phyloP scores from a whole-genome alignment of 2,888 invertebrate species.

The Anoncus sp. region DNA sequence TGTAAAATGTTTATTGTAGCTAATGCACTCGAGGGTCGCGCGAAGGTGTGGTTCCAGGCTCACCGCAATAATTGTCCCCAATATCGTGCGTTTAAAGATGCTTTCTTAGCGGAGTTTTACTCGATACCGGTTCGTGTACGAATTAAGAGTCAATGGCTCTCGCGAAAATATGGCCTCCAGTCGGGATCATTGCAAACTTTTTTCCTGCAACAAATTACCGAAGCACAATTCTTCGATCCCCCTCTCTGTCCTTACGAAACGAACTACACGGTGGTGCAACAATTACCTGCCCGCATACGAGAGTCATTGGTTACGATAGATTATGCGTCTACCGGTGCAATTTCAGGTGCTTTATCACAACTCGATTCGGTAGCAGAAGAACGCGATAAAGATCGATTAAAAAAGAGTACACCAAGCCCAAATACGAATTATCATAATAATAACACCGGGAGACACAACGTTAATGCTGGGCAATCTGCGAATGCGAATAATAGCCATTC shows the following conservation, averaged over 20 bases:
- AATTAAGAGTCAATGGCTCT: constrained; percentile 38
- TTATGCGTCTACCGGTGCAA: constrained; percentile 11
- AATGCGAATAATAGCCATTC: too few species aligned
- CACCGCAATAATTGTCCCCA: background rate
- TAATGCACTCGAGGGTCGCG: constrained; percentile 32
- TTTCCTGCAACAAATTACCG: constrained; percentile 34
- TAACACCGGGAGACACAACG: too few species aligned
- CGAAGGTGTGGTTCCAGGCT: constrained; percentile 32
- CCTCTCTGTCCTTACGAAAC: constrained; percentile 16
- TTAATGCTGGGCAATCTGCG: too few species aligned
- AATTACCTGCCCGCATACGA: constrained; percentile 23
- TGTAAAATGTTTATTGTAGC: constrained; percentile 28
- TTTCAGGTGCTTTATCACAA: constrained; percentile 25
- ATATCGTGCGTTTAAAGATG: constrained; percentile 34
- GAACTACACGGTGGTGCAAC: constrained; percentile 33
- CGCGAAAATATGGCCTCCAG: constrained; percentile 6
- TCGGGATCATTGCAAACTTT: constrained; percentile 46
- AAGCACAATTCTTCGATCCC: constrained; percentile 33
- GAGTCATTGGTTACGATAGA: constrained; percentile 13
- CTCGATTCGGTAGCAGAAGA: constrained; percentile 22
- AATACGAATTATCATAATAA: too few species aligned
- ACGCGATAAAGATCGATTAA: too few species aligned
- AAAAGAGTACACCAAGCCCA: too few species aligned
- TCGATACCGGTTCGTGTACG: constrained; percentile 36
- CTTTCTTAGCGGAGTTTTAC: constrained; percentile 51